A percentile compares a stretch with the other conserved stretches of the same genome.
Conservation (phyloP, 30 jellyfish, hydroid and myxozoan species). For the Turritopsis rubra region DNA sequence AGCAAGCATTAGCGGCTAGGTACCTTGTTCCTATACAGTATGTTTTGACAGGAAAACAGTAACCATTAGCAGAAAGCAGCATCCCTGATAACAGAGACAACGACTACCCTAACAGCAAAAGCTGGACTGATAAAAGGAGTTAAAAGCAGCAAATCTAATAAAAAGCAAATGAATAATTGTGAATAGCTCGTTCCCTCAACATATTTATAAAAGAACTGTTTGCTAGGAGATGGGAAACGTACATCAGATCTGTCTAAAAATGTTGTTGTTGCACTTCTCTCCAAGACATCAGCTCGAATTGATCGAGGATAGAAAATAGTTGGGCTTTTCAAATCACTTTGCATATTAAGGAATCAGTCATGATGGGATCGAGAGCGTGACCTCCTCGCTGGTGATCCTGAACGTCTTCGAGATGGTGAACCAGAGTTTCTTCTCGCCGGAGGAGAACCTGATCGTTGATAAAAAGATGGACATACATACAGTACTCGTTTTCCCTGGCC, state of each 20-base stretch:
- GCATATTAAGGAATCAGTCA: slow-evolving; percentile 2
- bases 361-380: slow-evolving; percentile 9
- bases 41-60: neutral
- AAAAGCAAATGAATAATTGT: neutral
- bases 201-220: neutral
- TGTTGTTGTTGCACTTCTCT: neutral
- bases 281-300: neutral
- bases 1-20: too few relatives aligned
- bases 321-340: neutral
- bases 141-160: neutral
- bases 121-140: neutral
- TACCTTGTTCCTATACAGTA: neutral
- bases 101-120: neutral
- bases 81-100: neutral
- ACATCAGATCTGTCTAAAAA: neutral
- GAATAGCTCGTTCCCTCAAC: neutral
- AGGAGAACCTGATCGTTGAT: neutral
- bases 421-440: slow-evolving; percentile 1
- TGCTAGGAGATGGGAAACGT: neutral
- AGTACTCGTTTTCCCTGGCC: too few relatives aligned
- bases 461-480: too few relatives aligned
- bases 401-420: slow-evolving; percentile 6
- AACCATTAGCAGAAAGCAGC: neutral
- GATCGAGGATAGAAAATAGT: too few relatives aligned
- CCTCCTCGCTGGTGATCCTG: neutral